Conservation (phyloP, 2,797 vertebrate species). For the Nasua narica region DNA sequence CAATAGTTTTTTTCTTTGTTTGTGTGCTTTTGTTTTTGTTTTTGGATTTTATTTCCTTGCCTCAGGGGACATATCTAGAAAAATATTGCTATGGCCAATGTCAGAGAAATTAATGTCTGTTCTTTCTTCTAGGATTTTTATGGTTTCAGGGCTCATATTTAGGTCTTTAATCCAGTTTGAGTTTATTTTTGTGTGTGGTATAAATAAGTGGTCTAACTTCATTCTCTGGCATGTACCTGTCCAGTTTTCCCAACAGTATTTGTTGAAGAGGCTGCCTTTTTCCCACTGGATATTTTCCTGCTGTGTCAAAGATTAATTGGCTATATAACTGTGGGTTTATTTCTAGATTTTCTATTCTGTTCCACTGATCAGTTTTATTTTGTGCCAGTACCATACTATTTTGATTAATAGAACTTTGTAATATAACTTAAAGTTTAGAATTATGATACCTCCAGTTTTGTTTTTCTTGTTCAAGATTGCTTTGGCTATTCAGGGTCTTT, state of each 20-base stretch:
- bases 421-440: neutral
- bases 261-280: neutral
- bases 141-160: neutral
- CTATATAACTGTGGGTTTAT: neutral
- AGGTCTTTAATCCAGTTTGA: neutral
- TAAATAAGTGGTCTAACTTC: neutral
- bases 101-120: neutral
- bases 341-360: neutral
- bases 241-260: neutral
- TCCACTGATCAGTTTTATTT: neutral
- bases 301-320: neutral
- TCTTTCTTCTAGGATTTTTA: neutral
- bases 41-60: neutral
- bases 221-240: neutral
- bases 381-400: neutral
- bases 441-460: neutral
- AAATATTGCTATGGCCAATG: neutral
- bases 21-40: neutral
- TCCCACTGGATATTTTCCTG: neutral
- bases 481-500: neutral
- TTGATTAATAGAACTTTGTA: neutral
- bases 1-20: neutral
- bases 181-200: neutral
- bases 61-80: neutral
- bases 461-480: neutral